These are phyloP conservation scores for Stegophylla sp. DNA, from an alignment of 2,888 invertebrate species.

Conservation along the genomic window DNA sequence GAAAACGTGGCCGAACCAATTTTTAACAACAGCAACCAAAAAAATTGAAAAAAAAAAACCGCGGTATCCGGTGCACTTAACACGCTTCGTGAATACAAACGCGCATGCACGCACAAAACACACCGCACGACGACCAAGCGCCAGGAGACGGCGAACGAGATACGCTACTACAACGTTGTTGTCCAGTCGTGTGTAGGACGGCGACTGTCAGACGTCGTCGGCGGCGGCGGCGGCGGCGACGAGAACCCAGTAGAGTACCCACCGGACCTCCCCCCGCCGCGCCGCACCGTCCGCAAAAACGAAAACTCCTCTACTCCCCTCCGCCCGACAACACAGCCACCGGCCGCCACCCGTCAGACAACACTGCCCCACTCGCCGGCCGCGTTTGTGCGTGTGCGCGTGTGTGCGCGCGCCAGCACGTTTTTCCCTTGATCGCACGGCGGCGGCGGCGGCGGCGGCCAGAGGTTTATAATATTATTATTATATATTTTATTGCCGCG, in stretches of 20 bases:
- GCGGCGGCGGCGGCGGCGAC: conserved; percentile 3
- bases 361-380: neutral
- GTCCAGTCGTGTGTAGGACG: no score
- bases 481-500: neutral
- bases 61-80: no score
- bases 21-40: no score
- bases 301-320: neutral
- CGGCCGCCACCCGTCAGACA: conserved; percentile 33
- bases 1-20: no score
- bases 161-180: no score
- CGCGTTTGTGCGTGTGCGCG: neutral
- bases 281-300: neutral
- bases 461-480: neutral
- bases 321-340: neutral
- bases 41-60: no score
- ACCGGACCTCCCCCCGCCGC: neutral
- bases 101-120: no score
- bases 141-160: neutral
- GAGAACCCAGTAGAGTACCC: conserved; percentile 14
- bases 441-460: neutral
- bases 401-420: no score
- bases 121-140: no score
- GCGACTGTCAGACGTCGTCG: neutral
- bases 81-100: no score
- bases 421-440: neutral